Evolutionary conservation across 2,797 vertebrate genomes (phyloP).

Genomic region (Chiloscyllium punctatum): DNA sequence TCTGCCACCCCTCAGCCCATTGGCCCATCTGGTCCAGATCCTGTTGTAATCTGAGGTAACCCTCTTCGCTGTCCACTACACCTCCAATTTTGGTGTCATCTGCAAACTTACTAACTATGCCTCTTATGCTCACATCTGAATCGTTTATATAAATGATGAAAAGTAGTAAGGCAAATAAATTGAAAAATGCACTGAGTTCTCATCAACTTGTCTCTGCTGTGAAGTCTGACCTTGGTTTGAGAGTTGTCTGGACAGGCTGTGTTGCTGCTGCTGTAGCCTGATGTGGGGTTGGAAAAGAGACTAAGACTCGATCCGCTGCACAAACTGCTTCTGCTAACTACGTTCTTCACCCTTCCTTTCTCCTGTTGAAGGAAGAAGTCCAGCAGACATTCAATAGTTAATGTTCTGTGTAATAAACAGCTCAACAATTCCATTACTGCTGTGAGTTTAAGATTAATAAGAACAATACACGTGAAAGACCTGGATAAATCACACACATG

Average conservation of each 20-base stretch:
- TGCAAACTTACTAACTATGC: no score
- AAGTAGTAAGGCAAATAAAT: no score
- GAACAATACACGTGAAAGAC: neutral
- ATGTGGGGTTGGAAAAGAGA: constrained; percentile 84
- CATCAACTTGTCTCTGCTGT: neutral
- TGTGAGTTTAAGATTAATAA: neutral
- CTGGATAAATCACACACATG: neutral
- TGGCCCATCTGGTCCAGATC: no score
- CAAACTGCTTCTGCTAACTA: constrained; percentile 75
- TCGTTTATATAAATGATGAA: no score
- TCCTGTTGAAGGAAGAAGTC: constrained; percentile 60
- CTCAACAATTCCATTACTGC: neutral
- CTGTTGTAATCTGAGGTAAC: no score
- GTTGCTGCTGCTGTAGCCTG: constrained; percentile 89
- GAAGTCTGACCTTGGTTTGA: neutral
- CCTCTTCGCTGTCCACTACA: no score
- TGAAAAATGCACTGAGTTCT: neutral
- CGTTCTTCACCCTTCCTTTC: constrained; percentile 70
- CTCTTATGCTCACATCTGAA: no score
- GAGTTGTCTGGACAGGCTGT: constrained; percentile 47
- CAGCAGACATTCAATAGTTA: neutral
- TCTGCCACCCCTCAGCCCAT: no score
- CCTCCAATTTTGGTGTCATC: no score
- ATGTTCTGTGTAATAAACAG: neutral
- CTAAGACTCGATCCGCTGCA: constrained; percentile 82